These are phyloP conservation scores for Tetramorium parvispinum DNA, from an alignment of 1,140 invertebrate genomes.

Conservation along the genomic window DNA sequence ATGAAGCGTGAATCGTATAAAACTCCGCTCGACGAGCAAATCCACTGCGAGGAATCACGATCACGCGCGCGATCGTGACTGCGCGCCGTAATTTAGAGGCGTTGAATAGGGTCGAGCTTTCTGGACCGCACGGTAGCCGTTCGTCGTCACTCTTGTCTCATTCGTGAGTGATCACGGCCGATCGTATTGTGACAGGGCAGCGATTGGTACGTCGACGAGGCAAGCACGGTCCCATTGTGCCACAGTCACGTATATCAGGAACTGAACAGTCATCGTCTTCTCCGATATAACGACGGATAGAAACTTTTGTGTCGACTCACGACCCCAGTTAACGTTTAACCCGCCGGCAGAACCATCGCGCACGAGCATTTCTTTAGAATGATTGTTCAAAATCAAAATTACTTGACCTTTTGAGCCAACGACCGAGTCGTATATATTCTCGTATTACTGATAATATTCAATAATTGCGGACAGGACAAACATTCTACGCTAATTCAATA, in stretches of 20 bases:
- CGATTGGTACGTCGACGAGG: constrained; percentile 75
- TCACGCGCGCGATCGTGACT: constrained; percentile 74
- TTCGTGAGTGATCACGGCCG: constrained; percentile 75
- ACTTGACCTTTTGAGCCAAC: not conserved
- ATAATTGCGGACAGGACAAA: not conserved
- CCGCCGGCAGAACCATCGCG: constrained; percentile 44
- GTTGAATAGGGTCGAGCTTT: constrained; percentile 69
- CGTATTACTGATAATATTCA: not conserved
- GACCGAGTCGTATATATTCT: not conserved
- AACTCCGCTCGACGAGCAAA: constrained; percentile 39
- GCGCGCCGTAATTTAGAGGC: constrained; percentile 59
- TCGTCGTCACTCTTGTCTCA: constrained; percentile 70
- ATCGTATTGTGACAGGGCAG: constrained; percentile 75
- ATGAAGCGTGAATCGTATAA: constrained; percentile 58
- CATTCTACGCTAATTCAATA: not conserved
- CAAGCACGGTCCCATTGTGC: constrained; percentile 72
- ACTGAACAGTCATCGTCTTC: constrained; percentile 73
- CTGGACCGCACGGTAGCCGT: constrained; percentile 66
- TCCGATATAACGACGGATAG: constrained; percentile 64
- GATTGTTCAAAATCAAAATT: constrained; percentile 50
- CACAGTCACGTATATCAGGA: constrained; percentile 75
- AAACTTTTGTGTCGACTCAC: constrained; percentile 74
- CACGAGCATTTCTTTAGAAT: constrained; percentile 46
- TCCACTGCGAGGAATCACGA: constrained; percentile 68
- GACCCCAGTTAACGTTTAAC: constrained; percentile 62